phyloP scores from a whole-genome alignment of 1,140 invertebrate genomes.

The Copidosoma floridanum region DNA sequence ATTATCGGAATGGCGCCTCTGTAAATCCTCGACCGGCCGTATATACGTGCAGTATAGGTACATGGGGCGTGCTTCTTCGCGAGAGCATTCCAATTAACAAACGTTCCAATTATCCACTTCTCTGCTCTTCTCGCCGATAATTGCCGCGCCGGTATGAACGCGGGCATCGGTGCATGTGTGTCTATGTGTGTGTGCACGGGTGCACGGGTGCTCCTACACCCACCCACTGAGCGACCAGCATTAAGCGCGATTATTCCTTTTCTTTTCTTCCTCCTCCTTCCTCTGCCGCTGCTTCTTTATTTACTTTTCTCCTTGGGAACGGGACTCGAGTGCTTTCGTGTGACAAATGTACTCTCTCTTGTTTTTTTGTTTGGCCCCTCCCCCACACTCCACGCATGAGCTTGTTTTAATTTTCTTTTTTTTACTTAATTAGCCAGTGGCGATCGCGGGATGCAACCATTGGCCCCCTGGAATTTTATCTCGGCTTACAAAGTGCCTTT shows the following conservation, averaged over 20 bases:
- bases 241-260: slow-evolving; percentile 24
- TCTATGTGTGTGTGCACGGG: no score
- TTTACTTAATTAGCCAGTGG: slow-evolving; percentile 13
- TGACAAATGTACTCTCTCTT: slow-evolving; percentile 10
- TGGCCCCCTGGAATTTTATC: slow-evolving; percentile 1
- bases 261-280: not conserved
- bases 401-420: no score
- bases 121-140: slow-evolving; percentile 37
- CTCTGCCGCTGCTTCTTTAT: not conserved
- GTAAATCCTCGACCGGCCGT: slow-evolving; percentile 28
- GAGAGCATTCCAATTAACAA: slow-evolving; percentile 36
- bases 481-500: slow-evolving; percentile 15
- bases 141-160: slow-evolving; percentile 35
- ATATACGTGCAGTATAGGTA: no score
- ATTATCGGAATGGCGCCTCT: slow-evolving; percentile 28
- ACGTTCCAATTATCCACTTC: slow-evolving; percentile 40
- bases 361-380: not conserved
- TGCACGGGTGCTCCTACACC: not conserved
- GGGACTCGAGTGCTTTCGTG: not conserved
- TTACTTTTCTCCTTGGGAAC: no score
- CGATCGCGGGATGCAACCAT: not conserved
- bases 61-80: no score
- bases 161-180: no score
- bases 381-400: no score
- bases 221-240: not conserved